Percentiles rank a stretch among this genome's conserved stretches.
These are phyloP conservation scores for Prunella himalayana DNA, from an alignment of 2,113 vertebrate species.

Conservation along the genomic window DNA sequence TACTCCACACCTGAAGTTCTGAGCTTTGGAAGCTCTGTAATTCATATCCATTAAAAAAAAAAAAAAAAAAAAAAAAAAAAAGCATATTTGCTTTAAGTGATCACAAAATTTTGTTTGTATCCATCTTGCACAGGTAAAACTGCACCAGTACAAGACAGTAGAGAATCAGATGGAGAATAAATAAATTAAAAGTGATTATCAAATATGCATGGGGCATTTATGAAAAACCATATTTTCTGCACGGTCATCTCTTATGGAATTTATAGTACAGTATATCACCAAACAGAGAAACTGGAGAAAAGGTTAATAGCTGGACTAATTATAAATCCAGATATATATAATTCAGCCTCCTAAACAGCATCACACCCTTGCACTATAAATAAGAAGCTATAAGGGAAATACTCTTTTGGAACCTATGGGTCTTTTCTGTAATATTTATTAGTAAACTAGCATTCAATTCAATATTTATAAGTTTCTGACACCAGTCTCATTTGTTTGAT, in stretches of 20 bases:
- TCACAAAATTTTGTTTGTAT: neutral
- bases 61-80: neutral
- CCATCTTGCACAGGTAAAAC: neutral
- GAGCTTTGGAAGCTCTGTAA: neutral
- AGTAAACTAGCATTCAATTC: conserved; percentile 57
- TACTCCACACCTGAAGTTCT: neutral
- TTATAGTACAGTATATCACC: conserved; percentile 23
- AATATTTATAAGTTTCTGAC: conserved; percentile 65
- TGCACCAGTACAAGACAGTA: neutral
- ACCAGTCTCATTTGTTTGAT: conserved; percentile 59
- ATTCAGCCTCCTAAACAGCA: conserved; percentile 54
- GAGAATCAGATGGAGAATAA: neutral
- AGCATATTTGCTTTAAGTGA: neutral
- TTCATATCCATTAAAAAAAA: neutral
- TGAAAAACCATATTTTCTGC: conserved; percentile 6
- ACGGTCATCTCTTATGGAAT: conserved; percentile 1
- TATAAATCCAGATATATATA: conserved; percentile 57
- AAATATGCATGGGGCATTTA: conserved; percentile 32
- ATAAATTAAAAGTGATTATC: neutral
- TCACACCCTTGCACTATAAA: neutral
- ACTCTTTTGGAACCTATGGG: conserved; percentile 36
- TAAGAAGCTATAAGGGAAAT: conserved; percentile 38
- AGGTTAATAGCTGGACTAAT: conserved; percentile 61
- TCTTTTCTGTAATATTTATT: conserved; percentile 66
- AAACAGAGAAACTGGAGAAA: conserved; percentile 46